Percentiles rank a stretch among this genome's conserved stretches.
phyloP scores from a whole-genome alignment of 2,113 vertebrate species.

The Otus sunia region DNA sequence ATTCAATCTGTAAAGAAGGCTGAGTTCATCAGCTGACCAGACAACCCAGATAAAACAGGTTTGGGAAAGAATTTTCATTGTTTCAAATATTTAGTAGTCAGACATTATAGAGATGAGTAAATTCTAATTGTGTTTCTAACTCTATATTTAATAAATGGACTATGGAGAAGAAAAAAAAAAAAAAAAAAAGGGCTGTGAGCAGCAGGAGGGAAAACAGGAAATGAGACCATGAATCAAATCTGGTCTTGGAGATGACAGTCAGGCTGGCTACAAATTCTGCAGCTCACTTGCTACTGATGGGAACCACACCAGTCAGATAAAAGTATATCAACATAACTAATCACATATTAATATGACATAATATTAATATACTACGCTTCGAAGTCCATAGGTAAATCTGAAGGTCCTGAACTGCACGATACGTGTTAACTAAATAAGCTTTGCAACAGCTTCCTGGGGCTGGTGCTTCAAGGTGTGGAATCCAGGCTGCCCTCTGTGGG shows the following conservation, averaged over 20 bases:
- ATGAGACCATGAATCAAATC: conserved; percentile 67
- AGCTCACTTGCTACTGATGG: background rate
- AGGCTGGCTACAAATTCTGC: conserved; percentile 10
- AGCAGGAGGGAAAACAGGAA: conserved; percentile 41
- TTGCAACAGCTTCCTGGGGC: background rate
- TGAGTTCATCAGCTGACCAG: background rate
- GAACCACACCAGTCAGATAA: conserved; percentile 2
- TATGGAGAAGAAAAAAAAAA: background rate
- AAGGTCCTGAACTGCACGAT: background rate
- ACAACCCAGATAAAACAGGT: background rate
- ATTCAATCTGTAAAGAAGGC: background rate
- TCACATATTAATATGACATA: background rate
- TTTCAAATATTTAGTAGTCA: conserved; percentile 16
- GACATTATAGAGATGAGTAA: conserved; percentile 28
- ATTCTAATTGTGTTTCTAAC: conserved; percentile 53
- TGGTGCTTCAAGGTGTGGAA: background rate
- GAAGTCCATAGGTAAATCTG: background rate
- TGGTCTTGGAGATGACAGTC: conserved; percentile 43
- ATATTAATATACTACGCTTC: background rate
- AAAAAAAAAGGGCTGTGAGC: background rate
- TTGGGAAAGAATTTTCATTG: conserved; percentile 1
- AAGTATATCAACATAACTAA: conserved; percentile 24
- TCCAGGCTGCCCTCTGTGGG: background rate
- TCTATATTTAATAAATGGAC: conserved; percentile 56
- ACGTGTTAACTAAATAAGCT: background rate